Conservation (phyloP, 2,888 invertebrate species). For the Zaprionus bogoriensis region DNA sequence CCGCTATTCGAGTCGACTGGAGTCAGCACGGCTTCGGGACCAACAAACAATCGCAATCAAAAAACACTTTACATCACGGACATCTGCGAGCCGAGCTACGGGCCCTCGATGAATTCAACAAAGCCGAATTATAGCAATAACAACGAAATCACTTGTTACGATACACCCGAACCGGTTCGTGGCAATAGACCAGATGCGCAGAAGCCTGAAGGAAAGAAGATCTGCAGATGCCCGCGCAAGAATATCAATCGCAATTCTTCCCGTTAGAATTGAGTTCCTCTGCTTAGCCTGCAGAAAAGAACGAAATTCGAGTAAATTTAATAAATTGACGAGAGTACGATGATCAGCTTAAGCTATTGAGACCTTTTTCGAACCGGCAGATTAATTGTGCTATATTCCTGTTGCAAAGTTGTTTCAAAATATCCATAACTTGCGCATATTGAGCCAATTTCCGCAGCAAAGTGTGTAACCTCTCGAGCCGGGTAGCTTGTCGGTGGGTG, state of each 20-base stretch:
- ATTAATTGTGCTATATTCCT: neutral
- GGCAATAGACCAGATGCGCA: neutral
- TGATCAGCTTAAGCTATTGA: no score
- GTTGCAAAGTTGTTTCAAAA: slow-evolving; percentile 14
- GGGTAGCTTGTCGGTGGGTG: no score
- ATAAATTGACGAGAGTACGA: no score
- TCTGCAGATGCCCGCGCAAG: neutral
- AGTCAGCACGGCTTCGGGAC: neutral
- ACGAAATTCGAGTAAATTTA: slow-evolving; percentile 23
- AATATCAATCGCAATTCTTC: no score
- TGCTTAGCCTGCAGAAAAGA: slow-evolving; percentile 8
- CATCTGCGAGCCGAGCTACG: slow-evolving; percentile 25
- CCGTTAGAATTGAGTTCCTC: neutral
- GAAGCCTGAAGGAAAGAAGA: neutral
- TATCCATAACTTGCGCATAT: slow-evolving; percentile 34
- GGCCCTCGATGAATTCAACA: slow-evolving; percentile 14
- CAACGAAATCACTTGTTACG: no score
- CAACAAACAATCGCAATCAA: neutral
- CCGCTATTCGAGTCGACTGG: slow-evolving; percentile 10
- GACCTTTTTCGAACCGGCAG: no score
- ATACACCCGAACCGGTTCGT: slow-evolving; percentile 8
- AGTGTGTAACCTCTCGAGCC: slow-evolving; percentile 24
- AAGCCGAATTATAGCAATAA: neutral
- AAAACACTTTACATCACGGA: no score
- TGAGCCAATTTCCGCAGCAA: slow-evolving; percentile 33